These are phyloP conservation scores for Antheraea assamensis DNA, from an alignment of 2,888 invertebrate species.

Conservation along the genomic window DNA sequence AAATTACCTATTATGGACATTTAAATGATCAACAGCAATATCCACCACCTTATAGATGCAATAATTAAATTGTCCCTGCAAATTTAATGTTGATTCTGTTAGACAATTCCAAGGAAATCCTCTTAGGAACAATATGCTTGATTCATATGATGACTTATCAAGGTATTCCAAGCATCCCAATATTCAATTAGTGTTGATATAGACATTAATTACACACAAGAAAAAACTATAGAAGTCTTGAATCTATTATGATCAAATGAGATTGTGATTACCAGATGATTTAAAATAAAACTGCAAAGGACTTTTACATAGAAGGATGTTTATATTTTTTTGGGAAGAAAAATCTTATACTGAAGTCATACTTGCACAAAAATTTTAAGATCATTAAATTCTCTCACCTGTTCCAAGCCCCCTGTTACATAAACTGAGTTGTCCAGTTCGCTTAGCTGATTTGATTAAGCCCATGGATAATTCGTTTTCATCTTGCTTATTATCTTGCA, in stretches of 20 bases:
- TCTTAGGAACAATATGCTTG: not conserved
- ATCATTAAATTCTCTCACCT: slow-evolving; percentile 75
- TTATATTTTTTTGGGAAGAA: not conserved
- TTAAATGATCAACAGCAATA: not conserved
- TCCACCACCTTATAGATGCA: not conserved
- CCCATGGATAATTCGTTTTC: slow-evolving; percentile 85
- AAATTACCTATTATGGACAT: not conserved
- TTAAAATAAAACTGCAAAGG: not conserved
- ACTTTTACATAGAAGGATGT: not conserved
- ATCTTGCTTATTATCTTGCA: slow-evolving; percentile 87
- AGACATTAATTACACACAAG: not conserved
- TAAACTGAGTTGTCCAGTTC: slow-evolving; percentile 90
- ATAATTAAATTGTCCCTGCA: not conserved
- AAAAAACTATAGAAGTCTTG: not conserved
- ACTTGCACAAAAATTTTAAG: not conserved
- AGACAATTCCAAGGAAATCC: not conserved
- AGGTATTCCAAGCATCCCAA: not conserved
- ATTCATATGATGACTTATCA: not conserved
- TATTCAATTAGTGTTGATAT: not conserved
- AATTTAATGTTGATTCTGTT: not conserved
- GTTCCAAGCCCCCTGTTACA: slow-evolving; percentile 87
- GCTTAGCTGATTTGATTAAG: slow-evolving; percentile 90
- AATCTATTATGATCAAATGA: not conserved
- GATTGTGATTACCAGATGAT: not conserved
- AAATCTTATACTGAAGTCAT: not conserved